Evolutionary conservation across 2,797 vertebrate genomes (phyloP).

Genomic region (Brachyalestes nurse): DNA sequence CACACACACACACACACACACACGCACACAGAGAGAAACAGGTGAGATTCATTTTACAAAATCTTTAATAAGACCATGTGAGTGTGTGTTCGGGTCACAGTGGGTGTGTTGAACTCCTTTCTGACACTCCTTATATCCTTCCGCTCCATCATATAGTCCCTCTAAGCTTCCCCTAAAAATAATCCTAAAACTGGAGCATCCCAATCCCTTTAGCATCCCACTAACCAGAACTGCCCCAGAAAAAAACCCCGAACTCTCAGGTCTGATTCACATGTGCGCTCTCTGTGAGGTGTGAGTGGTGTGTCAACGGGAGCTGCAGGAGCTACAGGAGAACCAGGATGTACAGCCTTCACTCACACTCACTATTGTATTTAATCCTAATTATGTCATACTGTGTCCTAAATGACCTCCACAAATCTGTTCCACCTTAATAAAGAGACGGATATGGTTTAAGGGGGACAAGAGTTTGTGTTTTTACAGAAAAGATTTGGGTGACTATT

Average conservation of each 20-base stretch:
- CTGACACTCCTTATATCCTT: not conserved
- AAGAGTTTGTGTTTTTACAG: too few species aligned
- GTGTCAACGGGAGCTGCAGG: too few species aligned
- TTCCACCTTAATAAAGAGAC: too few species aligned
- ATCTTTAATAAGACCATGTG: not conserved
- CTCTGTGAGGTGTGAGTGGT: too few species aligned
- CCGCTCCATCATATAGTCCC: not conserved
- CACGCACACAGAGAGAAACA: not conserved
- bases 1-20: slow-evolving; percentile 2
- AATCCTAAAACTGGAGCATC: not conserved
- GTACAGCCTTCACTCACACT: too few species aligned
- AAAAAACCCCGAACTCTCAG: not conserved
- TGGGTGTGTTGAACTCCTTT: not conserved
- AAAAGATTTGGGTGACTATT: too few species aligned
- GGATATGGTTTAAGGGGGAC: too few species aligned
- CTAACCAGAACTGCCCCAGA: not conserved
- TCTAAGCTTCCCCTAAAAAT: not conserved
- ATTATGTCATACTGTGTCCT: too few species aligned
- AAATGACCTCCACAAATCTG: too few species aligned
- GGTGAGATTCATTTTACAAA: too few species aligned
- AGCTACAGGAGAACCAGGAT: too few species aligned
- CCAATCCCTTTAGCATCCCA: not conserved
- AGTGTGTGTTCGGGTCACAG: not conserved
- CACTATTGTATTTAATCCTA: too few species aligned
- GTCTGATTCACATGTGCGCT: not conserved